Percentiles rank a stretch among this genome's conserved stretches.
Evolutionary conservation across 2,113 vertebrate species (phyloP).

Genomic region (Odontesthes bonariensis): DNA sequence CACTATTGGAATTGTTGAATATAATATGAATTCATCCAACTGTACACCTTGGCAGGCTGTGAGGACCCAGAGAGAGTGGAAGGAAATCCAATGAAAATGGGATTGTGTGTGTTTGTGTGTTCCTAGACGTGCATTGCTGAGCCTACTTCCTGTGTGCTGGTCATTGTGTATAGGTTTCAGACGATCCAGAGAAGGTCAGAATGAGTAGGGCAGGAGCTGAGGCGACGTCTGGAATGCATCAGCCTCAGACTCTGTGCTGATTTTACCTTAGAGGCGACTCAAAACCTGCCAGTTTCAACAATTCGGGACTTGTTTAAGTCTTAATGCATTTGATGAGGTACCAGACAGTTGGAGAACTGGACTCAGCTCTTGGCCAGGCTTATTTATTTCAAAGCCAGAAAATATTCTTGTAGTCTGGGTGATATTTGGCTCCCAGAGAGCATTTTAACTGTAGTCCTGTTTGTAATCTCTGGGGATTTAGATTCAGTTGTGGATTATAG

Average conservation of each 20-base stretch:
- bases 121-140: constrained; percentile 3
- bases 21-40: constrained; percentile 48
- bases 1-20: constrained; percentile 52
- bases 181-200: constrained; percentile 48
- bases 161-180: too few species aligned
- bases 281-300: constrained; percentile 12
- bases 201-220: constrained; percentile 33
- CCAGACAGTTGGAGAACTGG: constrained; percentile 41
- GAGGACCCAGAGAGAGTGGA: constrained; percentile 11
- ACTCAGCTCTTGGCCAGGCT: constrained; percentile 53
- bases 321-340: constrained; percentile 49
- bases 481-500: constrained; percentile 81
- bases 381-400: constrained; percentile 55
- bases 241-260: constrained; percentile 13
- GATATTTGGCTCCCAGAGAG: constrained; percentile 69
- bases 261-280: constrained; percentile 34
- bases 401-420: constrained; percentile 63
- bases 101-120: constrained; percentile 20
- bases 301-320: constrained; percentile 1
- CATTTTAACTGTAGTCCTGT: constrained; percentile 74
- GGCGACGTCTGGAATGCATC: constrained; percentile 48
- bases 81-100: constrained; percentile 1
- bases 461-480: constrained; percentile 82
- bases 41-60: constrained; percentile 16
- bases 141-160: constrained; percentile 42